Evolutionary conservation across 2,888 invertebrate species (phyloP), one percentile per base, ranked within the genome.

Genomic region (Agriopis marginaria): DNA sequence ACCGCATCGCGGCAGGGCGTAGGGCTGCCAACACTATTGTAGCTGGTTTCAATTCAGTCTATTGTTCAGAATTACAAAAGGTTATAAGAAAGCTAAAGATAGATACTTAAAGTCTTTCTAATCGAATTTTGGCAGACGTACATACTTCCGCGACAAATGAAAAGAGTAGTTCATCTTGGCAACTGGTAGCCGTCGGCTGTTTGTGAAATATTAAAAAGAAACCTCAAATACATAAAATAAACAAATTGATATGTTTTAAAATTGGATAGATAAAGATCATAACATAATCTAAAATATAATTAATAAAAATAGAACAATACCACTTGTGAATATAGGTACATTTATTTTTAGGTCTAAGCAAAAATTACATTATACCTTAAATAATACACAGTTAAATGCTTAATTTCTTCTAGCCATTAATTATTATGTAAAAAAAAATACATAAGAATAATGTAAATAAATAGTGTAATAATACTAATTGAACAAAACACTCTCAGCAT

Each of bases 21-120:
- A 82, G 81, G 82, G 80, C 72, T 89, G 90, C 89, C 90, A 89
- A 88, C 78, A 78, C 73, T 49, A 80, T 77, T 89, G 80, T 83
- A 90, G 87, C 77, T 79, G 85, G 83, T 90, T 90, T 85, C 86
- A 73, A 72, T 84, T 49, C 8, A 50, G 10, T 7, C 65, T 89
- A 89, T 87, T 87, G 83, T 86, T 85, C 14, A 58, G 55, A 58
- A 53, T 50, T 14, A 69, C 65, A 68, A 75, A 75, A 72, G 71
- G 72, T 70, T 71, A 70, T 72, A 73, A 68, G 54, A 14, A 49
- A 39, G 50, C 72, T 69, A 75, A 72, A 70, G 49, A 71, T 74
- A 73, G 67, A 49, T 54, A 58, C 68, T 60, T 65, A 59, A 58
- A 66, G 58, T 70, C 63, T 70, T 66, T 70, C 70, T 70, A 59